Evolutionary conservation across 1,140 invertebrate genomes (phyloP).

Genomic region (Scaptomyza graminum): DNA sequence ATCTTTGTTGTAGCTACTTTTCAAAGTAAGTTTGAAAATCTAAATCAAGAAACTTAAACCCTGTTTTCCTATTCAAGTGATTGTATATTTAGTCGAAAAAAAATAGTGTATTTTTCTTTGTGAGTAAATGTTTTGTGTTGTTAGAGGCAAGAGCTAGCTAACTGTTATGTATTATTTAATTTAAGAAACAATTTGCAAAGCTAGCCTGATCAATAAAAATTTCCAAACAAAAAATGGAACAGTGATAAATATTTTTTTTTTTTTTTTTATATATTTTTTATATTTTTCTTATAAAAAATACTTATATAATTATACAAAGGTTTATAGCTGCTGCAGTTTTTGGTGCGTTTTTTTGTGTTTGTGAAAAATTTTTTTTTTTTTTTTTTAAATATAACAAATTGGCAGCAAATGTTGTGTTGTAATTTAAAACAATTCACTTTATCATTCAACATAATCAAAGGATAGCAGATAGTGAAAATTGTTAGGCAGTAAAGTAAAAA

Average conservation of each 20-base stretch:
- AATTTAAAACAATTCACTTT: conserved; percentile 76
- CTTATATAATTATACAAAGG: conserved; percentile 83
- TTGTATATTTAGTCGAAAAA: neutral
- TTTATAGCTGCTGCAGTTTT: conserved; percentile 80
- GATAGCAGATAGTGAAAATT: conserved; percentile 19
- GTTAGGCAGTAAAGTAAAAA: conserved; percentile 15
- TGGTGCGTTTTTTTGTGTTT: conserved; percentile 67
- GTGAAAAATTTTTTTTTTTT: conserved; percentile 42
- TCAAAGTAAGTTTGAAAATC: neutral
- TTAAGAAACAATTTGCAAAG: neutral
- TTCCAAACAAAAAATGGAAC: neutral
- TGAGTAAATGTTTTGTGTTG: neutral
- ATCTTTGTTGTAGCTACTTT: neutral
- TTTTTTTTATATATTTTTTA: conserved; percentile 76
- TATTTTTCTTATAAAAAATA: conserved; percentile 83
- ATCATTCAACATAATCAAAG: conserved; percentile 60
- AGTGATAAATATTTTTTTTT: conserved; percentile 6
- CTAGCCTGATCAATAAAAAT: neutral
- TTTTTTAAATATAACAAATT: conserved; percentile 63
- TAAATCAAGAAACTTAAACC: too few relatives aligned
- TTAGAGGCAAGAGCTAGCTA: neutral
- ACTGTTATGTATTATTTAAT: neutral
- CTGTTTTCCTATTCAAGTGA: too few relatives aligned
- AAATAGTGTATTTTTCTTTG: neutral
- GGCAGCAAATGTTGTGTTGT: conserved; percentile 60